These are phyloP conservation scores for Anabas testudineus DNA, from an alignment of 2,797 vertebrate species.

Conservation along the genomic window DNA sequence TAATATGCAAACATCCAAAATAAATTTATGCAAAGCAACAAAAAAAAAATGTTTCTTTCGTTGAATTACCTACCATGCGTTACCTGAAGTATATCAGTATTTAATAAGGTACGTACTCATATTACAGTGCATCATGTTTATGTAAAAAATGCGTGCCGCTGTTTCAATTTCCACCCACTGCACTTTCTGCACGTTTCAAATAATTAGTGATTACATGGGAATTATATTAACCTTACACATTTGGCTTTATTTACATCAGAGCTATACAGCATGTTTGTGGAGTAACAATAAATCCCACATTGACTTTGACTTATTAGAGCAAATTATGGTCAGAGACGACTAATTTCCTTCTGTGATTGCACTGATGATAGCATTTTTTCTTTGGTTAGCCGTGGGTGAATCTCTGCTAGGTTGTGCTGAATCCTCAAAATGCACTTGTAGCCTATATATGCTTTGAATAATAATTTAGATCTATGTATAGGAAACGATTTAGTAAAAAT, in stretches of 20 bases:
- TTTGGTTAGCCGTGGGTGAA: constrained; percentile 60
- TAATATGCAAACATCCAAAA: constrained; percentile 84
- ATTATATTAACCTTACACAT: constrained; percentile 29
- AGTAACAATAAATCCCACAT: constrained; percentile 71
- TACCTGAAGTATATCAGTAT: constrained; percentile 43
- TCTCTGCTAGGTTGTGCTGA: constrained; percentile 64
- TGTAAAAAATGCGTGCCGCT: constrained; percentile 10
- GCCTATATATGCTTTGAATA: constrained; percentile 47
- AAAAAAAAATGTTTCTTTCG: constrained; percentile 64
- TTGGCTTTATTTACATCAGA: constrained; percentile 39
- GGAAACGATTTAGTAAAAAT: constrained; percentile 1
- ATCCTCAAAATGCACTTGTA: constrained; percentile 61
- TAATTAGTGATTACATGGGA: constrained; percentile 18
- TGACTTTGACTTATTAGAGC: constrained; percentile 77
- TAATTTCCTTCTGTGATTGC: constrained; percentile 76
- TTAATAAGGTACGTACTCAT: constrained; percentile 41
- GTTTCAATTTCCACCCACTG: constrained; percentile 20
- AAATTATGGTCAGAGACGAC: constrained; percentile 77
- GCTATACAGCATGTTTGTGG: constrained; percentile 51
- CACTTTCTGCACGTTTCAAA: constrained; percentile 11
- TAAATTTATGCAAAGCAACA: constrained; percentile 79
- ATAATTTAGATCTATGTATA: constrained; percentile 35
- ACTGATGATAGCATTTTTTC: constrained; percentile 71
- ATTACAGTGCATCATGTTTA: constrained; percentile 2
- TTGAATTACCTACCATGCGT: constrained; percentile 58